These are phyloP conservation scores for Penaeus japonicus DNA, from an alignment of 1,140 invertebrate species.

Conservation along the genomic window DNA sequence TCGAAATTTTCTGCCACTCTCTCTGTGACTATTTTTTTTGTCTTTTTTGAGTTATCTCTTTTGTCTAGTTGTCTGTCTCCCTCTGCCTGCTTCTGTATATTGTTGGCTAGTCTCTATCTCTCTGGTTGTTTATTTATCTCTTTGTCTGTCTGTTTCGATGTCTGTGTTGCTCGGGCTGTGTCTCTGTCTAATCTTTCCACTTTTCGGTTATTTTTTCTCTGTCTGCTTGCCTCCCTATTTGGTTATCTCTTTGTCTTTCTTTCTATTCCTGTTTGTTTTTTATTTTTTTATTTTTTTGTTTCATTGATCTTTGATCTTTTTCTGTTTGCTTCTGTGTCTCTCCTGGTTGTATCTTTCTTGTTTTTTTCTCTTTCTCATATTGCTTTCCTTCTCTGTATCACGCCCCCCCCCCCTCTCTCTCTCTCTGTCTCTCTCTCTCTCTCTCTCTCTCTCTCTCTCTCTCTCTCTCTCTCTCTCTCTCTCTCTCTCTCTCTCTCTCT, in stretches of 20 bases:
- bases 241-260: not conserved
- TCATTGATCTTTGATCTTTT: not conserved
- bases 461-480: not conserved
- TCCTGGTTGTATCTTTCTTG: not conserved
- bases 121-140: no score
- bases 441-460: not conserved
- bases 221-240: not conserved
- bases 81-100: no score
- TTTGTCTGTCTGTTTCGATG: not conserved
- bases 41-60: no score
- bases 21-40: no score
- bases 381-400: not conserved
- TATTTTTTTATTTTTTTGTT: not conserved
- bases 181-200: no score
- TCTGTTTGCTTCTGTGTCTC: not conserved
- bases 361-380: not conserved
- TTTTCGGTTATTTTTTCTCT: no score
- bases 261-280: not conserved
- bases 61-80: no score
- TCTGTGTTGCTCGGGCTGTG: no score
- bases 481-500: not conserved
- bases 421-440: not conserved
- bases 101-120: no score
- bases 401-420: not conserved
- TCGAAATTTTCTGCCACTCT: no score